Evolutionary conservation across 2,888 invertebrate genomes (phyloP).

Genomic region (Drosophila falleni): DNA sequence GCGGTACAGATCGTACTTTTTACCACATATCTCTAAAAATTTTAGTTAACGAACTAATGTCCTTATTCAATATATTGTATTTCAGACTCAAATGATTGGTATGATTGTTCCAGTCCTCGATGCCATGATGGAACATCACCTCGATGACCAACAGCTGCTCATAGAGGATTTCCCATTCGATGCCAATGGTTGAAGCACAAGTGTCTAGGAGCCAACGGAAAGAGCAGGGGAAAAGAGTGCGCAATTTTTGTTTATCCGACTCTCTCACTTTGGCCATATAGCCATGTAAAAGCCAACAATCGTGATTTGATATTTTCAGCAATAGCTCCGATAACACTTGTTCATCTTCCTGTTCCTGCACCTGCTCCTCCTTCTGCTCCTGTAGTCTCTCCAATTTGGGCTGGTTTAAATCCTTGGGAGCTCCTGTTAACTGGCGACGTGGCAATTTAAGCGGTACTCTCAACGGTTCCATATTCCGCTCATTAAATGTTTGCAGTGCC

Average conservation of each 20-base stretch:
- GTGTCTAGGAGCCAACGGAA: conserved; percentile 84
- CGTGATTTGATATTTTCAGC: conserved; percentile 81
- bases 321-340: conserved; percentile 10
- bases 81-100: conserved; percentile 67
- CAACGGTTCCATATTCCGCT: conserved; percentile 80
- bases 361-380: background rate
- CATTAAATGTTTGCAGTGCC: conserved; percentile 72
- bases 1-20: background rate
- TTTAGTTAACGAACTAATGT: conserved; percentile 67
- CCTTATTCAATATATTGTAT: conserved; percentile 65
- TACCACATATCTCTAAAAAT: conserved; percentile 75
- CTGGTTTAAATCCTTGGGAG: background rate
- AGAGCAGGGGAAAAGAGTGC: conserved; percentile 76
- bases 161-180: conserved; percentile 78
- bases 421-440: conserved; percentile 60
- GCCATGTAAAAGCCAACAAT: conserved; percentile 84
- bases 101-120: conserved; percentile 75
- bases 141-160: conserved; percentile 83
- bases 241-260: conserved; percentile 63
- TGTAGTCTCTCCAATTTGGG: conserved; percentile 13
- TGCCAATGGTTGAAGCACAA: conserved; percentile 81
- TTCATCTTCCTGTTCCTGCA: background rate
- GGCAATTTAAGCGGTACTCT: conserved; percentile 60
- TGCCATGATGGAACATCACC: conserved; percentile 79
- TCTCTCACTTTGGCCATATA: conserved; percentile 41